Conservation (phyloP, 2,888 invertebrate genomes). For the Miltochrista miniata region DNA sequence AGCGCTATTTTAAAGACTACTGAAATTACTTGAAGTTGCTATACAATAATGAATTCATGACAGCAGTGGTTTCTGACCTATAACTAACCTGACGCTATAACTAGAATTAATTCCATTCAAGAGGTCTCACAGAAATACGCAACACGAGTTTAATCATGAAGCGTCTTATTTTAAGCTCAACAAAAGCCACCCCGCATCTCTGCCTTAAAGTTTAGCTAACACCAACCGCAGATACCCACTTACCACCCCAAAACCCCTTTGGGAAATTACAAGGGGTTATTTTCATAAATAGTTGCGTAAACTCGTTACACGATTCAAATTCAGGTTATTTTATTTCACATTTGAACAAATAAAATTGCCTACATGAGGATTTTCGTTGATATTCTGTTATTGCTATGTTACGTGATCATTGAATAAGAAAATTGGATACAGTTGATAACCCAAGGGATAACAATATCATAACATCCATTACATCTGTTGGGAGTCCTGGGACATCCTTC, state of each 20-base stretch:
- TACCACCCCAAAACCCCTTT: conserved; percentile 29
- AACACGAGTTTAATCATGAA: neutral
- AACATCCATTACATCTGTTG: neutral
- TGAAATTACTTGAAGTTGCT: no score
- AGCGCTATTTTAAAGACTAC: no score
- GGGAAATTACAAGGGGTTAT: conserved; percentile 54
- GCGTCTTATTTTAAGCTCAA: conserved; percentile 4
- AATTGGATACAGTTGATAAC: neutral
- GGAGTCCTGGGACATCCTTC: no score
- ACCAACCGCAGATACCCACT: conserved; percentile 20
- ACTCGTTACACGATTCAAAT: conserved; percentile 6
- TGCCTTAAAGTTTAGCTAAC: conserved; percentile 35
- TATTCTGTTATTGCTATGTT: conserved; percentile 2
- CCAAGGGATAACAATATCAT: no score
- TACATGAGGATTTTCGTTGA: neutral
- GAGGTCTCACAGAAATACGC: no score
- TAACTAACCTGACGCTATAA: no score
- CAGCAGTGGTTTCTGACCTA: no score
- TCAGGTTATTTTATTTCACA: neutral
- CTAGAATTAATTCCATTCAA: no score
- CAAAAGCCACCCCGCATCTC: neutral
- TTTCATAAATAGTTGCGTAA: conserved; percentile 38
- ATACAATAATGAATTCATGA: no score
- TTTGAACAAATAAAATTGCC: conserved; percentile 6
- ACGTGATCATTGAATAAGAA: conserved; percentile 6